Evolutionary conservation across 35 echinoderm and acorn worm species (phyloP).

Genomic region (Apostichopus japonicus): DNA sequence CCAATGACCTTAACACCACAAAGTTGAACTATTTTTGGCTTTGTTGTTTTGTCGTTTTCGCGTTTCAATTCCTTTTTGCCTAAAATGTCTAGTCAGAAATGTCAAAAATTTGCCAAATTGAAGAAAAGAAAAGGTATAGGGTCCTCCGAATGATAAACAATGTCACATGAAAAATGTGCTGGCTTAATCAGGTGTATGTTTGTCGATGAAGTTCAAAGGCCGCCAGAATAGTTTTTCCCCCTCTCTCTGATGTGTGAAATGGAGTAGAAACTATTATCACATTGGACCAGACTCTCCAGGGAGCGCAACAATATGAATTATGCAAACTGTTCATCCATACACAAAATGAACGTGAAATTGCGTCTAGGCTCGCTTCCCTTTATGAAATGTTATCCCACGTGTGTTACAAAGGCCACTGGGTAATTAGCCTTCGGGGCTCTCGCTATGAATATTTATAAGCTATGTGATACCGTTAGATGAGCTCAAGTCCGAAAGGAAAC

Average conservation of each 20-base stretch:
- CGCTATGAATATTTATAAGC: background rate
- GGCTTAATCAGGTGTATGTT: constrained; percentile 17
- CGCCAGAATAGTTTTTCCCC: background rate
- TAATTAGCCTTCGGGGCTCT: constrained; percentile 27
- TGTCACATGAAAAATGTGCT: background rate
- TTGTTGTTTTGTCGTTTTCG: too few species aligned
- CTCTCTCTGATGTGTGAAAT: background rate
- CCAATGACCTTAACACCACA: too few species aligned
- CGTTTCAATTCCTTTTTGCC: too few species aligned
- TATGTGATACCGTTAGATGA: constrained; percentile 10
- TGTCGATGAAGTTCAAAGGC: constrained; percentile 36
- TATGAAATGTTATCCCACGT: constrained; percentile 14
- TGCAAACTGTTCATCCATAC: constrained; percentile 14
- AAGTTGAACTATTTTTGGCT: too few species aligned
- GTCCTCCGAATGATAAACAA: too few species aligned
- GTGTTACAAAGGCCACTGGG: constrained; percentile 27
- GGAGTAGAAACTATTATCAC: background rate
- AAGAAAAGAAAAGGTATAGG: background rate
- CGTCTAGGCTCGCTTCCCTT: constrained; percentile 33
- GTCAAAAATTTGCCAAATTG: background rate
- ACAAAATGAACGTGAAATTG: constrained; percentile 18
- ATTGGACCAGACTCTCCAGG: background rate
- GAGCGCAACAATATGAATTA: constrained; percentile 7
- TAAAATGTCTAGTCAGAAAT: too few species aligned
- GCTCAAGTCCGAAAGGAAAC: background rate